These are phyloP conservation scores for Ceyx margarethae DNA, from an alignment of 2,113 vertebrate species.

Conservation along the genomic window DNA sequence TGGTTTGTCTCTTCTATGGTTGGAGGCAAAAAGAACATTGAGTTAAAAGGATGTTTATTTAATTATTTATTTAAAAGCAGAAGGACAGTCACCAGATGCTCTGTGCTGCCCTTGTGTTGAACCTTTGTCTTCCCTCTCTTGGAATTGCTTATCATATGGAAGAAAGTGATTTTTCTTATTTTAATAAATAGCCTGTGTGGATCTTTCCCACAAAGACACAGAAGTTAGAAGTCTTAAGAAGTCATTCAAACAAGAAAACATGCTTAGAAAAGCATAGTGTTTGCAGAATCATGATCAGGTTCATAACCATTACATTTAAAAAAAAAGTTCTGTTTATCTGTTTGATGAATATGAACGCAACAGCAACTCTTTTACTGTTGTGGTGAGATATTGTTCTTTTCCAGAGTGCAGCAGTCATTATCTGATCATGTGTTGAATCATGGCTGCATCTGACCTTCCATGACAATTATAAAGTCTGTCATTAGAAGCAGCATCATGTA, in stretches of 20 bases:
- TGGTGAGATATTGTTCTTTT: background rate
- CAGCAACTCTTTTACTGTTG: background rate
- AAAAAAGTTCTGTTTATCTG: background rate
- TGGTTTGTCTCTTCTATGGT: background rate
- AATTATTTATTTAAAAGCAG: background rate
- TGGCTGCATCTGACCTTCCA: background rate
- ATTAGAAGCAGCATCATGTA: background rate
- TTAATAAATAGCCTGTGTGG: background rate
- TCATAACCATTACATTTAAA: background rate
- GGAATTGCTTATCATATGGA: background rate
- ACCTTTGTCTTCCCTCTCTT: background rate
- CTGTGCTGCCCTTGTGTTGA: background rate
- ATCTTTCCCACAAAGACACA: background rate
- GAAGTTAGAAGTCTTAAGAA: background rate
- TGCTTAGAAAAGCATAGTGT: background rate
- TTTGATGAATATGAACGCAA: background rate
- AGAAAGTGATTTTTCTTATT: background rate
- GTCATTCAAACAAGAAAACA: background rate
- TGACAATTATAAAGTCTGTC: background rate
- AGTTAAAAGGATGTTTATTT: background rate
- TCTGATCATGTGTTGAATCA: background rate
- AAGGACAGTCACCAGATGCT: background rate
- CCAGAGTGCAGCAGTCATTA: background rate
- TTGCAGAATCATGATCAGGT: background rate
- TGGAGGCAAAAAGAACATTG: background rate